phyloP scores from a whole-genome alignment of 2,888 invertebrate species.

The Sarcophaga rosellei region DNA sequence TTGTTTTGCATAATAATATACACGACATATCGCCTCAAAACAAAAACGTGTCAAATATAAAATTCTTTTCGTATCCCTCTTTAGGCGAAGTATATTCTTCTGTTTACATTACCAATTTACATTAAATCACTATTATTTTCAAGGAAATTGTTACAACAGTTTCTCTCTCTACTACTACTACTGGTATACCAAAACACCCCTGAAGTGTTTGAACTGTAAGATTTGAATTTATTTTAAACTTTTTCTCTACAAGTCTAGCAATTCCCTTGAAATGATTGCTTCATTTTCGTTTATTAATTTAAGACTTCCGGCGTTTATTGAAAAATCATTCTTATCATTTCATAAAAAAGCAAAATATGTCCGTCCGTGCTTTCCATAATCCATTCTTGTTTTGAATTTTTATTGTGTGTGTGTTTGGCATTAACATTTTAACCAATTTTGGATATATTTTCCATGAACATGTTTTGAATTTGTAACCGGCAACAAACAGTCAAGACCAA shows the following conservation, averaged over 20 bases:
- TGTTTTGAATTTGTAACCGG: slow-evolving; percentile 52
- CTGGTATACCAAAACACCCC: no score
- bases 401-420: background rate
- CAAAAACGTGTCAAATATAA: no score
- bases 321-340: slow-evolving; percentile 44
- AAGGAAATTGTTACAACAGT: no score
- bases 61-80: no score
- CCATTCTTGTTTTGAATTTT: background rate
- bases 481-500: background rate
- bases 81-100: no score
- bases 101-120: no score
- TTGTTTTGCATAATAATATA: no score
- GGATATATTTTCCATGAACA: slow-evolving; percentile 36
- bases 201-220: background rate
- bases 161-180: no score
- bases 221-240: slow-evolving; percentile 26
- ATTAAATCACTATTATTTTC: no score
- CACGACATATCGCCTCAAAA: no score
- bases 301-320: slow-evolving; percentile 58
- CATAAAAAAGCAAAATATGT: no score
- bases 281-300: slow-evolving; percentile 55
- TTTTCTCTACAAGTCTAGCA: background rate
- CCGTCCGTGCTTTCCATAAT: no score
- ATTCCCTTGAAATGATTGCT: background rate
- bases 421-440: slow-evolving; percentile 13